Conservation (phyloP, 2,888 invertebrate species). For the Lochmaea capreae region DNA sequence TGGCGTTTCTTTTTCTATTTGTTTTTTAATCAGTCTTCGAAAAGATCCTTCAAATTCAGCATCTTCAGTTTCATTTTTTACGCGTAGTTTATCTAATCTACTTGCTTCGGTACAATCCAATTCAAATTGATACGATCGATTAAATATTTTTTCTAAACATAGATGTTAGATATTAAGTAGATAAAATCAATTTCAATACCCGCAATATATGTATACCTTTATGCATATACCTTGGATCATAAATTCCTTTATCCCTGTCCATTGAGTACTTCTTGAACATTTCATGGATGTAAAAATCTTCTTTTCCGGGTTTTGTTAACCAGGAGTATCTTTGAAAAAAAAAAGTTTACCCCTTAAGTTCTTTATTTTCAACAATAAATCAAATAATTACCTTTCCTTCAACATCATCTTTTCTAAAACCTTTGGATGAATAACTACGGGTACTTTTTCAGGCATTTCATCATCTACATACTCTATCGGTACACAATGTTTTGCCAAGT, state of each 20-base stretch:
- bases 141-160: constrained; percentile 64
- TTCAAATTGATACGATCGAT: constrained; percentile 71
- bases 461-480: constrained; percentile 64
- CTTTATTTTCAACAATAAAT: too few relatives aligned
- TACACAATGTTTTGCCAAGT: constrained; percentile 65
- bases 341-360: not conserved
- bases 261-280: constrained; percentile 65
- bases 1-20: constrained; percentile 48
- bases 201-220: constrained; percentile 52
- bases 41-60: constrained; percentile 49
- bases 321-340: constrained; percentile 64
- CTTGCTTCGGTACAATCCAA: constrained; percentile 68
- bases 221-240: constrained; percentile 57
- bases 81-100: constrained; percentile 60
- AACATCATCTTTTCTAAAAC: constrained; percentile 66
- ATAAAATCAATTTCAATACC: not conserved
- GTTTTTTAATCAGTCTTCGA: constrained; percentile 44
- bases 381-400: constrained; percentile 56
- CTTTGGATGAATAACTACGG: constrained; percentile 49
- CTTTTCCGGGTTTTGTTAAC: constrained; percentile 70
- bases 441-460: constrained; percentile 64
- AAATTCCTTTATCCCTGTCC: constrained; percentile 45
- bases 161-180: not conserved
- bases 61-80: constrained; percentile 56
- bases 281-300: constrained; percentile 69